These are phyloP conservation scores for Caenorhabditis sp. DNA, from an alignment of 2,888 invertebrate species.

Conservation along the genomic window DNA sequence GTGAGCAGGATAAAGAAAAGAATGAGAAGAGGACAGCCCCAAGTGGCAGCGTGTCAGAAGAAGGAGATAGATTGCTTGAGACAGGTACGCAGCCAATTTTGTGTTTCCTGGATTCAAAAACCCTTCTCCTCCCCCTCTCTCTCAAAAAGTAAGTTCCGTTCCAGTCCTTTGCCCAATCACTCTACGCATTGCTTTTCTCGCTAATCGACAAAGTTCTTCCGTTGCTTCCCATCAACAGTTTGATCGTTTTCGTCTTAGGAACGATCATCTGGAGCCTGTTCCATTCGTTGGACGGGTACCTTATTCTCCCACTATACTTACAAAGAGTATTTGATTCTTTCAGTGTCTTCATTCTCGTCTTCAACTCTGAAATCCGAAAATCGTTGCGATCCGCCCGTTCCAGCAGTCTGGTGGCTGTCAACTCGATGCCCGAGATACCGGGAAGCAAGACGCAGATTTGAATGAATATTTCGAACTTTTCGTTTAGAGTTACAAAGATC, in stretches of 20 bases:
- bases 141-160: too few species aligned
- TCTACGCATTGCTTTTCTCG: not conserved
- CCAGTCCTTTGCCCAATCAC: slow-evolving; percentile 22
- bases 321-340: not conserved
- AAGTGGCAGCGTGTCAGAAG: slow-evolving; percentile 22
- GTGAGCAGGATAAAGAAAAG: slow-evolving; percentile 5
- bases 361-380: slow-evolving; percentile 30
- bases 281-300: slow-evolving; percentile 26
- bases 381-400: not conserved
- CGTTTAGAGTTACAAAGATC: too few species aligned
- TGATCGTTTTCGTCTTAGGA: not conserved
- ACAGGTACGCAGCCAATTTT: slow-evolving; percentile 20
- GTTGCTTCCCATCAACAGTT: not conserved
- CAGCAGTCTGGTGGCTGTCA: not conserved
- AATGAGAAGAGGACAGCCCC: slow-evolving; percentile 14
- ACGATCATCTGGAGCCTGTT: slow-evolving; percentile 8
- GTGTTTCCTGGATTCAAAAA: not conserved
- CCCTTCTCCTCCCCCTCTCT: too few species aligned
- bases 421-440: slow-evolving; percentile 4
- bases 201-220: slow-evolving; percentile 6
- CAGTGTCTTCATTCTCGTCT: slow-evolving; percentile 13
- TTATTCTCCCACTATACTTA: not conserved
- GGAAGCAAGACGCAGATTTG: too few species aligned
- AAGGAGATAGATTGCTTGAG: slow-evolving; percentile 47
- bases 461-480: too few species aligned